A percentile compares a stretch with the other conserved stretches of the same genome.
These are phyloP conservation scores for Phaonia tiefii DNA, from an alignment of 2,888 invertebrate species.

Conservation along the genomic window DNA sequence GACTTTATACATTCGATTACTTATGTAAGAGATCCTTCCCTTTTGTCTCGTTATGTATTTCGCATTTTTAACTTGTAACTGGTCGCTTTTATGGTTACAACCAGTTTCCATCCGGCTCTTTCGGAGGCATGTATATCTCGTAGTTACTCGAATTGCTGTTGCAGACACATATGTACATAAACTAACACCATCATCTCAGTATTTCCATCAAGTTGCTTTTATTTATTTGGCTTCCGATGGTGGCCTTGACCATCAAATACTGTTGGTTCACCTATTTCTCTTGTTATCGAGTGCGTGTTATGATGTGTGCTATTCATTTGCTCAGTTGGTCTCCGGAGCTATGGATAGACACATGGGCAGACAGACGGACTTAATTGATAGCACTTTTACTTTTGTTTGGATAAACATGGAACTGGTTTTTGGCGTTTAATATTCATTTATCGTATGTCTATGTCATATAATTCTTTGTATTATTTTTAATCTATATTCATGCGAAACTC, in stretches of 20 bases:
- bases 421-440: slow-evolving; percentile 2
- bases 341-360: background rate
- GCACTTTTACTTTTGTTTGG: slow-evolving; percentile 28
- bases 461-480: too few relatives aligned
- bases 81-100: background rate
- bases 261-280: slow-evolving; percentile 46
- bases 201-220: background rate
- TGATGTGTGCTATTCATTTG: background rate
- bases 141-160: background rate
- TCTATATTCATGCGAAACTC: too few relatives aligned
- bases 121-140: too few relatives aligned
- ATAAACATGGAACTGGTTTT: background rate
- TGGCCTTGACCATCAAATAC: slow-evolving; percentile 62
- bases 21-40: too few relatives aligned
- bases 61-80: too few relatives aligned
- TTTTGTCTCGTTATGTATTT: too few relatives aligned
- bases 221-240: background rate
- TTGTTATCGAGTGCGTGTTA: background rate
- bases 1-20: too few relatives aligned
- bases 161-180: background rate
- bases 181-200: too few relatives aligned
- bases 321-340: background rate
- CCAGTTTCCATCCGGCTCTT: background rate
- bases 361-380: background rate
- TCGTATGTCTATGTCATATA: too few relatives aligned